A percentile compares a stretch with the other conserved stretches of the same genome.
phyloP scores from a whole-genome alignment of 2,113 vertebrate genomes.

The human (Homo sapiens) region GRCh38 chr4:160195501-160196000 shows the following conservation, averaged over 20 bases:
- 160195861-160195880: not conserved
- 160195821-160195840: not conserved
- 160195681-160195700: not conserved
- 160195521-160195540: not conserved
- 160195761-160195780: not conserved
- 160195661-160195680: not conserved
- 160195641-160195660: not conserved
- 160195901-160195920: not conserved
- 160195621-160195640: not conserved
- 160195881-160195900: not conserved
- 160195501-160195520: not conserved
- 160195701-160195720: too few relatives aligned
- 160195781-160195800: not conserved
- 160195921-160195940: too few relatives aligned
- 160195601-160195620: too few relatives aligned
- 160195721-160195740: not conserved
- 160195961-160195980: not conserved
- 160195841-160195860: not conserved
- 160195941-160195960: not conserved
- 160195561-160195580: not conserved
- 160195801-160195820: not conserved
- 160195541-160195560: not conserved
- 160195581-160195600: not conserved
- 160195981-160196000: not conserved
- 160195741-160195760: not conserved